phyloP scores from a whole-genome alignment of 2,888 invertebrate genomes.

The Stratiomys singularior region DNA sequence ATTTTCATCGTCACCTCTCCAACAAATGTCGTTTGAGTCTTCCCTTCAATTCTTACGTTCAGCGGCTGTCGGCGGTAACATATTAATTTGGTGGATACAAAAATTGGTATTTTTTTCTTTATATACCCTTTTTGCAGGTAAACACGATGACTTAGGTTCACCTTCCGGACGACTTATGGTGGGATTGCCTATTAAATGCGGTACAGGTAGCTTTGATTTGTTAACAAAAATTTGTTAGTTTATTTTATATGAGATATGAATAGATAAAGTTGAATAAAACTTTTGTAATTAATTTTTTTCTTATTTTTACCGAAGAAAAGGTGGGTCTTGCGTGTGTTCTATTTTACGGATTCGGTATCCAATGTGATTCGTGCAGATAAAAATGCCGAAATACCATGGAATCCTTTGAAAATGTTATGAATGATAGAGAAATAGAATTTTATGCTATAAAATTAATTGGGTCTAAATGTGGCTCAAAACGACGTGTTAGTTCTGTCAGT shows the following conservation, averaged over 20 bases:
- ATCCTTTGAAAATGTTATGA: no score
- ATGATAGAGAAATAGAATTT: no score
- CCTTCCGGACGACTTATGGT: slow-evolving; percentile 89
- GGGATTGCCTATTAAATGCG: slow-evolving; percentile 83
- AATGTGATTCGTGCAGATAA: no score
- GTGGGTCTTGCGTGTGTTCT: no score
- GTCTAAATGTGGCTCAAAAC: no score
- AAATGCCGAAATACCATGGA: no score
- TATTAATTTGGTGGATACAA: not conserved
- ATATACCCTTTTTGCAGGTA: slow-evolving; percentile 68
- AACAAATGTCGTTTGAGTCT: slow-evolving; percentile 98
- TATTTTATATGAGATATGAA: not conserved
- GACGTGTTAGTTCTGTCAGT: no score
- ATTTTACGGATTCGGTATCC: no score
- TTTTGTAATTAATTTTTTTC: no score
- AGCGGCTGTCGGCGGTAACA: slow-evolving; percentile 66
- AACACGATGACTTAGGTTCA: slow-evolving; percentile 79
- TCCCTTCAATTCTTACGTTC: slow-evolving; percentile 87
- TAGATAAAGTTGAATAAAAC: not conserved
- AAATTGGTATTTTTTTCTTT: not conserved
- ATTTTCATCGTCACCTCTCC: slow-evolving; percentile 90
- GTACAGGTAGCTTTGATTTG: slow-evolving; percentile 79
- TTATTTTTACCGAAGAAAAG: no score
- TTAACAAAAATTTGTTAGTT: slow-evolving; percentile 29
- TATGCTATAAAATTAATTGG: no score